Evolutionary conservation across 2,113 vertebrate genomes (phyloP).

Genomic region (Probosciger aterrimus): DNA sequence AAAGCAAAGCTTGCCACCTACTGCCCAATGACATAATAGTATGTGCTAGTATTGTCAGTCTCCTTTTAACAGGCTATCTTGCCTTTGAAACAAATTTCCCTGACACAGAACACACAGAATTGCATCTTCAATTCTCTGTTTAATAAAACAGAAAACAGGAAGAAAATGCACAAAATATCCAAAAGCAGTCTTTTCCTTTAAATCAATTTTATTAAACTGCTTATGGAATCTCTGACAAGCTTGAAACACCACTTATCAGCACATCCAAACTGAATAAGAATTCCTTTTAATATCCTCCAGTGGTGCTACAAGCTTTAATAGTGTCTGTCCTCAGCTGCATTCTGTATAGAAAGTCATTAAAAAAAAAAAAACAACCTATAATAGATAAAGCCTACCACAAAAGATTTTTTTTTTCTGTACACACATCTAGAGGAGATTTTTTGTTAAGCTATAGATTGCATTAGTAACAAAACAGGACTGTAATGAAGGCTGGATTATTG

Average conservation of each 20-base stretch:
- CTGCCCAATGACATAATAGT: slow-evolving; percentile 74
- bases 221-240: neutral
- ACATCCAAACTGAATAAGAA: slow-evolving; percentile 27
- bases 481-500: neutral
- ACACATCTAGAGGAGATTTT: neutral
- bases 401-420: neutral
- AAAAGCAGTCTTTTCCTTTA: neutral
- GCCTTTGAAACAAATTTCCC: neutral
- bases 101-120: neutral
- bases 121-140: neutral
- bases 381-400: neutral
- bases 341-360: neutral
- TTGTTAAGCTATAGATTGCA: neutral
- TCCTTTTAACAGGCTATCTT: neutral
- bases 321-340: neutral
- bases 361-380: neutral
- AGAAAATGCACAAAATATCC: neutral
- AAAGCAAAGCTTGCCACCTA: slow-evolving; percentile 83
- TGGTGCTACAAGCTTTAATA: neutral
- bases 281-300: slow-evolving; percentile 42
- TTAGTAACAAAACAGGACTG: neutral
- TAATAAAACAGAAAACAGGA: neutral
- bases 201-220: neutral
- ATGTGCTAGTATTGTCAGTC: neutral
- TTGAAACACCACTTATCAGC: slow-evolving; percentile 6